phyloP scores from a whole-genome alignment of 1,140 invertebrate genomes.

The Hycleus phaleratus region DNA sequence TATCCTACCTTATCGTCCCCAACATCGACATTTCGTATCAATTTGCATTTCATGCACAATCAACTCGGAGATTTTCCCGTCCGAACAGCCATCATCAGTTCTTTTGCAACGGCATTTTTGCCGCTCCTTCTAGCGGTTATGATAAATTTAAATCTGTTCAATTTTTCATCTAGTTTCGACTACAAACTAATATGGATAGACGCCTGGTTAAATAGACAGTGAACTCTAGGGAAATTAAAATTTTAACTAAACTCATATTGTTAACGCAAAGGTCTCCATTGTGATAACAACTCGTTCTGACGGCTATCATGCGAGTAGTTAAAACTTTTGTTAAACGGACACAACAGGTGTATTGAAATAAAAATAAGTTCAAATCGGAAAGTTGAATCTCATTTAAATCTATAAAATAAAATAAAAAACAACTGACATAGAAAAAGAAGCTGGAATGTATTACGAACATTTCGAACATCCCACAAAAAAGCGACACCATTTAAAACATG shows the following conservation, averaged over 20 bases:
- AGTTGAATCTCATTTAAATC: too few relatives aligned
- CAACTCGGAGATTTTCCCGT: constrained; percentile 7
- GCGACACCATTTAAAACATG: not conserved
- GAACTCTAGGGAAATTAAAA: constrained; percentile 13
- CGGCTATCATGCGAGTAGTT: not conserved
- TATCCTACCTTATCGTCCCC: constrained; percentile 4
- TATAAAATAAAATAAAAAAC: too few relatives aligned
- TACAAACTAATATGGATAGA: too few relatives aligned
- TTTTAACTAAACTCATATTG: constrained; percentile 6
- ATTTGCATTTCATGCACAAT: constrained; percentile 20
- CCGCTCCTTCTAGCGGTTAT: too few relatives aligned
- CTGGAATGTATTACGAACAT: too few relatives aligned
- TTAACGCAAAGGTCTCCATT: constrained; percentile 1
- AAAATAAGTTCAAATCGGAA: too few relatives aligned
- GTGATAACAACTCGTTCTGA: not conserved
- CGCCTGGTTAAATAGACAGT: constrained; percentile 4
- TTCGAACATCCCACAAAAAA: not conserved
- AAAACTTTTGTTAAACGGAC: too few relatives aligned
- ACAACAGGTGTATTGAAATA: too few relatives aligned
- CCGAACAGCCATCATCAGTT: not conserved
- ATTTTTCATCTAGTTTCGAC: too few relatives aligned
- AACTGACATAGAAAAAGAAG: too few relatives aligned
- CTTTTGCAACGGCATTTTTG: too few relatives aligned
- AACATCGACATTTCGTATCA: constrained; percentile 18
- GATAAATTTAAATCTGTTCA: too few relatives aligned